Conservation (phyloP, 2,113 vertebrate species). For the Upupa epops region DNA sequence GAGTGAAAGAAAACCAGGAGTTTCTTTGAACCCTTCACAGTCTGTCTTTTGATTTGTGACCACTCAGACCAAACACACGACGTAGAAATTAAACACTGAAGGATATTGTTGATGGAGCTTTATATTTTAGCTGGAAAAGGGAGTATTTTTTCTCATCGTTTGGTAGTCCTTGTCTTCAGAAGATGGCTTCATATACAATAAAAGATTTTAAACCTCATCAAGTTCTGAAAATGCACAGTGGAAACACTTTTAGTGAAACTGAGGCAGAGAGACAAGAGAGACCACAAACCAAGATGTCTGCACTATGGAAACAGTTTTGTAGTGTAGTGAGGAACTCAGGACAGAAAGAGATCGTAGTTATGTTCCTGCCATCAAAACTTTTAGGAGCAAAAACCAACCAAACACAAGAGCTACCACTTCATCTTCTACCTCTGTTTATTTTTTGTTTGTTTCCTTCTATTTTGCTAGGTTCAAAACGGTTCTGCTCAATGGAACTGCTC, state of each 20-base stretch:
- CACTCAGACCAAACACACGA: neutral
- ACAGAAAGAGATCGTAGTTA: neutral
- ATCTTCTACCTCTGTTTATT: neutral
- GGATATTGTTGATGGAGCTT: neutral
- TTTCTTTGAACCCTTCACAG: slow-evolving; percentile 5
- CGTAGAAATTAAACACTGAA: slow-evolving; percentile 10
- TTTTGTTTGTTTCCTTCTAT: neutral
- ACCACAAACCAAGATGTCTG: neutral
- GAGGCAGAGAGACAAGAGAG: neutral
- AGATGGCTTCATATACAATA: neutral
- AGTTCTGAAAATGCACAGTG: neutral
- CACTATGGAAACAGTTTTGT: neutral
- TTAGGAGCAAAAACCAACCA: neutral
- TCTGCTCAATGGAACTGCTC: neutral
- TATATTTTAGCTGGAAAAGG: neutral
- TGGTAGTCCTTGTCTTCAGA: neutral
- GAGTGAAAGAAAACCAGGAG: neutral
- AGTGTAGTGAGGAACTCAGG: neutral
- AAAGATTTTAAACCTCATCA: neutral
- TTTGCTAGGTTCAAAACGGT: neutral
- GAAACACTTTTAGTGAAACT: neutral
- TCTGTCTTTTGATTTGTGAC: neutral
- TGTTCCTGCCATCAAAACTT: neutral
- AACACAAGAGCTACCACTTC: neutral
- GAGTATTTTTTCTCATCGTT: neutral